Conservation (phyloP, 2,888 invertebrate genomes). For the Drosophila ezoana region DNA sequence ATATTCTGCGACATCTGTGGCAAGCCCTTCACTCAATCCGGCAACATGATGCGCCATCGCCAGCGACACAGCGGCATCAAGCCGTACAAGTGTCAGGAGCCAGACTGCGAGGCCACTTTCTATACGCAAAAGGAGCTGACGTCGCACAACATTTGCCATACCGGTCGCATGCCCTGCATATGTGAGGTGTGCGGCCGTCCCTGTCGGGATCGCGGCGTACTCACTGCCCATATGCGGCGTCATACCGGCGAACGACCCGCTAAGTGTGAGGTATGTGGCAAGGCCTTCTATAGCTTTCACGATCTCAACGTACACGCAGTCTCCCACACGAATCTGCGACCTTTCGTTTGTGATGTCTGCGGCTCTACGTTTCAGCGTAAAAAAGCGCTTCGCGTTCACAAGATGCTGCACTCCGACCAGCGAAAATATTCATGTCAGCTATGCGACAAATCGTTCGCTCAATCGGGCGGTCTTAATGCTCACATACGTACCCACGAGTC, state of each 20-base stretch:
- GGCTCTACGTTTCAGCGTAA: slow-evolving; percentile 83
- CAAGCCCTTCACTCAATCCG: slow-evolving; percentile 80
- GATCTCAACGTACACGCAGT: slow-evolving; percentile 83
- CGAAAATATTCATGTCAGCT: slow-evolving; percentile 81
- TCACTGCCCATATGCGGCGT: slow-evolving; percentile 81
- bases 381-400: slow-evolving; percentile 82
- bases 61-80: slow-evolving; percentile 83
- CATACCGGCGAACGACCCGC: slow-evolving; percentile 81
- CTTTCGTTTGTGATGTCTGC: slow-evolving; percentile 76
- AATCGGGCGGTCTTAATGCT: slow-evolving; percentile 82
- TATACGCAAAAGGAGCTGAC: slow-evolving; percentile 79
- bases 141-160: slow-evolving; percentile 80
- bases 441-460: slow-evolving; percentile 81
- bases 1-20: slow-evolving; percentile 82
- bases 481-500: slow-evolving; percentile 80
- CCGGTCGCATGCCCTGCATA: slow-evolving; percentile 77
- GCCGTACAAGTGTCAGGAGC: slow-evolving; percentile 76
- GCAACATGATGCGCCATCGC: slow-evolving; percentile 81
- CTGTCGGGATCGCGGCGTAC: slow-evolving; percentile 80
- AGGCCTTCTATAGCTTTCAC: slow-evolving; percentile 80
- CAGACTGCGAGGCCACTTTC: slow-evolving; percentile 78
- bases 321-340: slow-evolving; percentile 79
- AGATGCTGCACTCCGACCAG: slow-evolving; percentile 78
- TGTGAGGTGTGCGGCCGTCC: slow-evolving; percentile 80
- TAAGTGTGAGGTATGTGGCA: slow-evolving; percentile 79